Percentiles rank a stretch among this genome's conserved stretches.
Evolutionary conservation across 2,797 vertebrate species (phyloP).

Genomic region (Enteromius argenteus): DNA sequence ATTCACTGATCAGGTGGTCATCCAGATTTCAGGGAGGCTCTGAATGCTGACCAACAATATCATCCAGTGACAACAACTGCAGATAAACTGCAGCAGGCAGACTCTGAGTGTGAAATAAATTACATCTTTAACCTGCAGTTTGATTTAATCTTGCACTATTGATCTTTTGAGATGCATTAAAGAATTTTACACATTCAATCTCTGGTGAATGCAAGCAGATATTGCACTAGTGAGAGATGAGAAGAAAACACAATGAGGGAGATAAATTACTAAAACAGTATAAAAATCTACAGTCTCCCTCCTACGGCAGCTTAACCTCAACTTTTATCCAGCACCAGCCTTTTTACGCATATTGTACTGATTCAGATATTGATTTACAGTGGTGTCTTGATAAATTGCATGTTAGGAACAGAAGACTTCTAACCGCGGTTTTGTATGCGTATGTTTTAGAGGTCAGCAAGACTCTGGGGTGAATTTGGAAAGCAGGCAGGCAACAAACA

Average conservation of each 20-base stretch:
- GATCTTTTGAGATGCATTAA: slow-evolving; percentile 24
- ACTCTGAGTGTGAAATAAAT: slow-evolving; percentile 22
- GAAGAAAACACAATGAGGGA: slow-evolving; percentile 19
- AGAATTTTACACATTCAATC: slow-evolving; percentile 19
- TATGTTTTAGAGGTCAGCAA: background rate
- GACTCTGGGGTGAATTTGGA: background rate
- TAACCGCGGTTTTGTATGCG: background rate
- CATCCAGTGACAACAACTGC: background rate
- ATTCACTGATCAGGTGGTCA: background rate
- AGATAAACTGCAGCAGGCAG: slow-evolving; percentile 15
- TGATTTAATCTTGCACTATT: slow-evolving; percentile 36
- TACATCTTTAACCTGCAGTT: slow-evolving; percentile 17
- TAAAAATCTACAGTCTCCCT: background rate
- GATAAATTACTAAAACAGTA: slow-evolving; percentile 8
- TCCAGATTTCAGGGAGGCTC: background rate
- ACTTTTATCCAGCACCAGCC: background rate
- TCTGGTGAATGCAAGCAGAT: slow-evolving; percentile 19
- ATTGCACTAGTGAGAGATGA: background rate
- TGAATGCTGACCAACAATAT: slow-evolving; percentile 7
- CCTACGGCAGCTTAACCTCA: background rate
- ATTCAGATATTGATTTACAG: slow-evolving; percentile 10
- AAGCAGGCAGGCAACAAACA: background rate
- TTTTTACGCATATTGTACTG: background rate
- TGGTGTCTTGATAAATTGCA: slow-evolving; percentile 6
- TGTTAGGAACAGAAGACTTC: slow-evolving; percentile 23